These are phyloP conservation scores for Melanotaenia trifasciata DNA, from an alignment of 2,797 vertebrate species.

Conservation along the genomic window DNA sequence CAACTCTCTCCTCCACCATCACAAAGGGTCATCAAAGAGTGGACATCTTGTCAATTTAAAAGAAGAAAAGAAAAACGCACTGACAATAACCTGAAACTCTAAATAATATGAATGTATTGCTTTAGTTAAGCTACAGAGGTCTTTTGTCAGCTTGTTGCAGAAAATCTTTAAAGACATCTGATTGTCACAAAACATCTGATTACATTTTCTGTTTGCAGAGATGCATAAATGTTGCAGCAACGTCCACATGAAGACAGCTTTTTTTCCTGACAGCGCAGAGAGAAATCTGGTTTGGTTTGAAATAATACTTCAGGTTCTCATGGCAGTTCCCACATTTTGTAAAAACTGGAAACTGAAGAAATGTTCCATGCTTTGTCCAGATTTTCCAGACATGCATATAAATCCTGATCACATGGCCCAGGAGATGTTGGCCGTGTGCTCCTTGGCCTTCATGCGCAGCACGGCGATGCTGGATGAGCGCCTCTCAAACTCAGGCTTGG, in stretches of 20 bases:
- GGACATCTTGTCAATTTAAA: background rate
- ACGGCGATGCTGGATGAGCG: conserved; percentile 98
- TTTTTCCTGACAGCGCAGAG: background rate
- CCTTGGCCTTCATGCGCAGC: conserved; percentile 99
- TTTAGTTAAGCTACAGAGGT: conserved; percentile 3
- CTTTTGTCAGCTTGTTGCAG: conserved; percentile 2
- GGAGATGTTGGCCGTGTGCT: conserved; percentile 98
- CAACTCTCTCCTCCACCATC: background rate
- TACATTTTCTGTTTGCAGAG: background rate
- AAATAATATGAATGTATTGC: background rate
- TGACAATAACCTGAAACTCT: conserved; percentile 18
- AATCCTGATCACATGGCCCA: conserved; percentile 92
- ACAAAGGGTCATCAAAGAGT: background rate
- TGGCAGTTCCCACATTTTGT: conserved; percentile 3
- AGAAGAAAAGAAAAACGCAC: background rate
- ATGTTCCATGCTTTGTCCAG: conserved; percentile 22
- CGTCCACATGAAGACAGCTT: conserved; percentile 1
- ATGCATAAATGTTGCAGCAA: conserved; percentile 8
- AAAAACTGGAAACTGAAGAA: conserved; percentile 14
- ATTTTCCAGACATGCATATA: conserved; percentile 10
- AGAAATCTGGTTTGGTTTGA: background rate
- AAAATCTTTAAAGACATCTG: background rate
- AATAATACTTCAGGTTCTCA: conserved; percentile 5
- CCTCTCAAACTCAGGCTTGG: conserved; percentile 96
- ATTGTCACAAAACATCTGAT: conserved; percentile 11